Evolutionary conservation across 2,888 invertebrate genomes (phyloP).

Genomic region (Cremastinae sp.): DNA sequence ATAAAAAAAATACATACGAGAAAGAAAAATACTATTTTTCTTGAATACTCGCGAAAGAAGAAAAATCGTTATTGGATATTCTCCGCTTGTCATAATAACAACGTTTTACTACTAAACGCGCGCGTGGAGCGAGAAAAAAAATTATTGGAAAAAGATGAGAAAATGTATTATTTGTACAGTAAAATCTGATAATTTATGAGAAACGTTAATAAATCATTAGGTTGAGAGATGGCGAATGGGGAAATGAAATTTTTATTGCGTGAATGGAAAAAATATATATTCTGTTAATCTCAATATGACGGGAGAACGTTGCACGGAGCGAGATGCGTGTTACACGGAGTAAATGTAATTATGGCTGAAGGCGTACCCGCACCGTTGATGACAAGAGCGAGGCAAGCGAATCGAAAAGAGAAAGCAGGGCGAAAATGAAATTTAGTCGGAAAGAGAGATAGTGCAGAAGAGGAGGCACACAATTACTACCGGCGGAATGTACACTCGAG

Average conservation of each 20-base stretch:
- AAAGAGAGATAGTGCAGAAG: slow-evolving; percentile 6
- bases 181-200: neutral
- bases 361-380: slow-evolving; percentile 3
- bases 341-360: slow-evolving; percentile 49
- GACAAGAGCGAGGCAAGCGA: slow-evolving; percentile 3
- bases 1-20: too few species aligned
- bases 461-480: slow-evolving; percentile 41
- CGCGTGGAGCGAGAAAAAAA: too few species aligned
- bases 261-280: too few species aligned
- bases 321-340: slow-evolving; percentile 6
- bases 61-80: too few species aligned
- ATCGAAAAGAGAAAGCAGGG: neutral
- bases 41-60: too few species aligned
- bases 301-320: slow-evolving; percentile 25
- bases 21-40: too few species aligned
- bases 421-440: too few species aligned
- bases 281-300: slow-evolving; percentile 4
- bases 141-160: too few species aligned
- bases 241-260: slow-evolving; percentile 13
- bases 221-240: neutral
- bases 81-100: too few species aligned
- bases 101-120: too few species aligned
- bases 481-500: slow-evolving; percentile 39
- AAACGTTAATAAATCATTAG: neutral
- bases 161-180: neutral